These are phyloP conservation scores for Rhinolophus sinicus DNA, from an alignment of 2,113 vertebrate genomes.

Conservation along the genomic window DNA sequence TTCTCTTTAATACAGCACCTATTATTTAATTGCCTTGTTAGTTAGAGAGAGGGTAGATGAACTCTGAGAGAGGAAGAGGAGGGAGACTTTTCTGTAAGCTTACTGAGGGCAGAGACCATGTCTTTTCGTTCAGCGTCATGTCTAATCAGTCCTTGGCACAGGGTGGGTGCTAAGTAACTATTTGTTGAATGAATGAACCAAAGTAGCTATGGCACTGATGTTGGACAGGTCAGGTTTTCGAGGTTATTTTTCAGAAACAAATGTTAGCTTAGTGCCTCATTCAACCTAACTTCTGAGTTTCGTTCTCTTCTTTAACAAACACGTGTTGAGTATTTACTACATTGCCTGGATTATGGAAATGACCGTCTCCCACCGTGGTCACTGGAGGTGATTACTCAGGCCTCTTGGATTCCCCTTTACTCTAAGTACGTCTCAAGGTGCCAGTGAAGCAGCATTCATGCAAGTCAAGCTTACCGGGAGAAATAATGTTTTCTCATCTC, in stretches of 20 bases:
- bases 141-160: background rate
- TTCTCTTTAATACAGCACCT: background rate
- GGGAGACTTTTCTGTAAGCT: background rate
- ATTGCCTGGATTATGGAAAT: background rate
- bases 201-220: background rate
- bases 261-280: background rate
- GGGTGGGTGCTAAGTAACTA: background rate
- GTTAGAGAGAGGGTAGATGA: background rate
- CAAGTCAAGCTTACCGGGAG: background rate
- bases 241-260: background rate
- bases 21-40: background rate
- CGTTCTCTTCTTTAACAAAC: background rate
- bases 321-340: background rate
- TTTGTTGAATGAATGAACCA: background rate
- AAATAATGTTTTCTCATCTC: background rate
- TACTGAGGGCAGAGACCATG: background rate
- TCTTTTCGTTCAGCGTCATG: background rate
- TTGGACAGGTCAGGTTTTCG: background rate
- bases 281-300: background rate
- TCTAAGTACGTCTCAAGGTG: background rate
- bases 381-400: background rate
- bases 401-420: background rate
- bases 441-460: background rate
- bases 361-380: background rate
- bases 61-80: background rate